Evolutionary conservation across 2,797 vertebrate genomes (phyloP).

Genomic region (Lagodon rhomboides): DNA sequence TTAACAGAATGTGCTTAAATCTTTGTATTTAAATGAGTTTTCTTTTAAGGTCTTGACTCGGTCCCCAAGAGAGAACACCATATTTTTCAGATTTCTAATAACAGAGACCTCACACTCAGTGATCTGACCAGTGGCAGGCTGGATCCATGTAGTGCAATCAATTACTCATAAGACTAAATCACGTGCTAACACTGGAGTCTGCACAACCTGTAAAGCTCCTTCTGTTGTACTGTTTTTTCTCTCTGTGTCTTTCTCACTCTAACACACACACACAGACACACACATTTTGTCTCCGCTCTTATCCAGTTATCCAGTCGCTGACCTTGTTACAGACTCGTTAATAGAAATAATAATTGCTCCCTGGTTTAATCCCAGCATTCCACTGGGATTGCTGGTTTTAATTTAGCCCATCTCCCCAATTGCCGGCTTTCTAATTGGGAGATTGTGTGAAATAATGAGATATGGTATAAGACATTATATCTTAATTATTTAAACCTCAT

Average conservation of each 20-base stretch:
- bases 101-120: background rate
- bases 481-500: conserved; percentile 69
- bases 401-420: conserved; percentile 55
- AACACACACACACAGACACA: background rate
- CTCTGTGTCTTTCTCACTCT: background rate
- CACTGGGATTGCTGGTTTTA: conserved; percentile 70
- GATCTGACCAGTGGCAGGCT: background rate
- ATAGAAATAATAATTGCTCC: conserved; percentile 70
- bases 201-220: conserved; percentile 3
- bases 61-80: background rate
- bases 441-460: conserved; percentile 70
- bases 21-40: background rate
- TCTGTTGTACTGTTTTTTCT: background rate
- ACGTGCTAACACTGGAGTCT: background rate
- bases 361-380: conserved; percentile 62
- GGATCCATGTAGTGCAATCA: conserved; percentile 12
- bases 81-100: conserved; percentile 5
- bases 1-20: background rate
- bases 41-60: background rate
- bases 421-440: conserved; percentile 57
- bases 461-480: conserved; percentile 60
- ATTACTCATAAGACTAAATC: conserved; percentile 19
- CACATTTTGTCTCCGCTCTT: background rate
- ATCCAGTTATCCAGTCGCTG: conserved; percentile 37
- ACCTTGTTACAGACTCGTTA: conserved; percentile 57